Percentiles rank a stretch among this genome's conserved stretches.
phyloP scores from a whole-genome alignment of 2,888 invertebrate genomes.

The Pristionchus fissidentatus region DNA sequence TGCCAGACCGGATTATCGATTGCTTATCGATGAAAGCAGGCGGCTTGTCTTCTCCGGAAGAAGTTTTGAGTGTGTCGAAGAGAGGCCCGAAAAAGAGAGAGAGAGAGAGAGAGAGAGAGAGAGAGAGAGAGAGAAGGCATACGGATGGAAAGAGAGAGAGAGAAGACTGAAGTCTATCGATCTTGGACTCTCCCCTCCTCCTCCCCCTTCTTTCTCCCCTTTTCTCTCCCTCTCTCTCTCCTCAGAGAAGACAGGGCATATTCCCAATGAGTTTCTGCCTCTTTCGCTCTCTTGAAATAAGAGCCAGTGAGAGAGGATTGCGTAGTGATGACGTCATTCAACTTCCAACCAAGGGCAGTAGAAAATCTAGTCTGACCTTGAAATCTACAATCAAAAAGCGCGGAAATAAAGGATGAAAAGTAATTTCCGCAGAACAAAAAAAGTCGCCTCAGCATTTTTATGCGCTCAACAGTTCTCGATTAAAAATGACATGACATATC shows the following conservation, averaged over 20 bases:
- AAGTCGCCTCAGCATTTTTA: no score
- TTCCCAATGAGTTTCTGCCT: slow-evolving; percentile 43
- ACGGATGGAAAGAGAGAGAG: slow-evolving; percentile 37
- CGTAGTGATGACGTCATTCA: slow-evolving; percentile 34
- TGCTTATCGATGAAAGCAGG: no score
- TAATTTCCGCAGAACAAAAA: no score
- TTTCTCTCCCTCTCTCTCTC: slow-evolving; percentile 26
- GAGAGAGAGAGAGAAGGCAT: neutral
- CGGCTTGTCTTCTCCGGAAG: neutral
- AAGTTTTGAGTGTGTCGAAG: slow-evolving; percentile 16
- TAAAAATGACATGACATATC: no score
- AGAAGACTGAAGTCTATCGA: slow-evolving; percentile 45
- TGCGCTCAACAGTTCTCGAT: no score
- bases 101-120: neutral
- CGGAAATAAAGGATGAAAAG: no score
- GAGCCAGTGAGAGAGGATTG: slow-evolving; percentile 18
- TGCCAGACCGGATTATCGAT: neutral
- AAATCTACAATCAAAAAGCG: no score
- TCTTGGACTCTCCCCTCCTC: slow-evolving; percentile 3
- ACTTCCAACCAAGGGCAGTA: slow-evolving; percentile 3
- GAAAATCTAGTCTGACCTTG: neutral
- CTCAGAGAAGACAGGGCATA: neutral
- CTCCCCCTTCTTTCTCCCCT: neutral
- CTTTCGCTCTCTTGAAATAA: slow-evolving; percentile 20
- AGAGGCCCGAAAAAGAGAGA: slow-evolving; percentile 3